These are phyloP conservation scores for Lasioglossum figueresi DNA, from an alignment of 2,888 invertebrate species.

Conservation along the genomic window DNA sequence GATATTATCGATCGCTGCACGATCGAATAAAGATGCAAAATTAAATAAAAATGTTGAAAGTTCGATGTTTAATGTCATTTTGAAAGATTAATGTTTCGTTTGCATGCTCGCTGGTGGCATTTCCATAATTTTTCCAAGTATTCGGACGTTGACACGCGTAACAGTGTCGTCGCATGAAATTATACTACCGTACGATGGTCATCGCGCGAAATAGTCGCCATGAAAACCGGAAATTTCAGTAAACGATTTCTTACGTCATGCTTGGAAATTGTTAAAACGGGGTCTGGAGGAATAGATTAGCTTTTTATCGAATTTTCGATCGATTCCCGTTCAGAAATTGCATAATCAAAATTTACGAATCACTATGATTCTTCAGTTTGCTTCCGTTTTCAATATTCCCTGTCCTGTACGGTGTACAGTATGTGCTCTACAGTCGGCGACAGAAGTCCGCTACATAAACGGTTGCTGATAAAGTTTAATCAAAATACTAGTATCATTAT, in stretches of 20 bases:
- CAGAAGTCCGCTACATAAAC: not conserved
- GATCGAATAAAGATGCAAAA: no score
- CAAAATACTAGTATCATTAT: no score
- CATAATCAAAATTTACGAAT: not conserved
- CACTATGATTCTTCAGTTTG: not conserved
- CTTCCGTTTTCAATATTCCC: not conserved
- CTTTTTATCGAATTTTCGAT: not conserved
- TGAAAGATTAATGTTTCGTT: not conserved
- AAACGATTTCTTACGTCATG: constrained; percentile 12
- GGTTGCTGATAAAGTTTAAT: no score
- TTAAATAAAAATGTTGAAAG: not conserved
- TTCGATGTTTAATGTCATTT: not conserved
- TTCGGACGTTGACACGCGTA: constrained; percentile 9
- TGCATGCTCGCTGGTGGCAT: not conserved
- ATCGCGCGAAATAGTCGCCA: constrained; percentile 7
- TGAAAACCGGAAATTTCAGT: constrained; percentile 44
- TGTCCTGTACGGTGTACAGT: not conserved
- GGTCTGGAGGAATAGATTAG: not conserved
- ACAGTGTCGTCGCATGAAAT: constrained; percentile 1
- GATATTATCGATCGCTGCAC: not conserved
- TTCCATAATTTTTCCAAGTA: not conserved
- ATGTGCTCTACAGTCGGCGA: not conserved
- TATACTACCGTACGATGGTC: not conserved
- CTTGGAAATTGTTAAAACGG: not conserved
- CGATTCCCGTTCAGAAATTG: not conserved